A percentile compares a stretch with the other conserved stretches of the same genome.
phyloP scores from a whole-genome alignment of 2,113 vertebrate genomes.

The Lasiurus cinereus region DNA sequence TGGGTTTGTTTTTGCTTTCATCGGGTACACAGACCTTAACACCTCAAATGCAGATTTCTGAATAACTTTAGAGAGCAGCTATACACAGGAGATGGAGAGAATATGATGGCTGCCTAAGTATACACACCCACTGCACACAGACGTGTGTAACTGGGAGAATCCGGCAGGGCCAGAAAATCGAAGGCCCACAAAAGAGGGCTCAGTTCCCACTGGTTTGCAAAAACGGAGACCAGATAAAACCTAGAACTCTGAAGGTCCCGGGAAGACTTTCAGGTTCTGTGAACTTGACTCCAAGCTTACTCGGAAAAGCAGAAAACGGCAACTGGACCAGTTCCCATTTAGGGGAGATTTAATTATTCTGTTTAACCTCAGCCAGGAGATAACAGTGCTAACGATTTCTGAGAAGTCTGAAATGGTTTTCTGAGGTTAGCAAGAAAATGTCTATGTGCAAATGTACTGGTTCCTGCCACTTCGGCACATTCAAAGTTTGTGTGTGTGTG shows the following conservation, averaged over 20 bases:
- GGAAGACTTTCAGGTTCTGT: background rate
- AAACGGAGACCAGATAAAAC: background rate
- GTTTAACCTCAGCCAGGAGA: background rate
- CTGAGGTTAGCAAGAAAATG: background rate
- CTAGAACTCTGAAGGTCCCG: background rate
- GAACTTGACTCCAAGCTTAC: conserved; percentile 31
- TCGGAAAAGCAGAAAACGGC: background rate
- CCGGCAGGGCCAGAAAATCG: background rate
- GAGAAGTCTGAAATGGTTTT: conserved; percentile 27
- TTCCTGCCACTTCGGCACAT: background rate
- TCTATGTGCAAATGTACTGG: background rate
- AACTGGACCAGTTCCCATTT: background rate
- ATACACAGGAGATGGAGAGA: background rate
- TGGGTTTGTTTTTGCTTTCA: background rate
- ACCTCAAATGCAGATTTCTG: background rate
- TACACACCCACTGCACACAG: rapidly evolving
- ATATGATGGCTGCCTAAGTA: background rate
- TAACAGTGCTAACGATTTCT: background rate
- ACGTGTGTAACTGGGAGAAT: rapidly evolving
- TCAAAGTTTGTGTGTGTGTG: background rate
- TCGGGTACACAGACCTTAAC: background rate
- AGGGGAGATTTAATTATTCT: conserved; percentile 44
- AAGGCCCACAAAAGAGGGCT: background rate
- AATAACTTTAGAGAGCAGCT: background rate
- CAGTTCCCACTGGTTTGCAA: background rate